Evolutionary conservation across 92 coral and sea anemone species (phyloP).

Genomic region (Paramuricea clavata): DNA sequence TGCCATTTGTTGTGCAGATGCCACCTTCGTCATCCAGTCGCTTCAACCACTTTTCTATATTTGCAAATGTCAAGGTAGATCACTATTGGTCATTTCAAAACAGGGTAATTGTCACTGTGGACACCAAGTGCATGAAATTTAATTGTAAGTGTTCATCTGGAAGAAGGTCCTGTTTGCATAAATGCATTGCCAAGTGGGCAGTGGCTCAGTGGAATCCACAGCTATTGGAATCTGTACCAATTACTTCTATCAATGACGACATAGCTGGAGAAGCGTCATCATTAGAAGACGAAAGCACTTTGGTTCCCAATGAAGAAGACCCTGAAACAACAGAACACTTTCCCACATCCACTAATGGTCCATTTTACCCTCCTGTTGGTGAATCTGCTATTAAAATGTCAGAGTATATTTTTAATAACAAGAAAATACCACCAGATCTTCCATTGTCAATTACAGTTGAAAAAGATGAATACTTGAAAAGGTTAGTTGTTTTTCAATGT

Average conservation of each 20-base stretch:
- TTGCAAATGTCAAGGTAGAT: not conserved
- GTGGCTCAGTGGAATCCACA: no score
- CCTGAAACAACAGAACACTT: no score
- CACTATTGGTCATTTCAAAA: not conserved
- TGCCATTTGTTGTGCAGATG: constrained; percentile 8
- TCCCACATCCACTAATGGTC: no score
- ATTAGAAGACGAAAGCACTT: not conserved
- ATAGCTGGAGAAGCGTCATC: not conserved
- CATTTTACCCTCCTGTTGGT: no score
- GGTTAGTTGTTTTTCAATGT: no score
- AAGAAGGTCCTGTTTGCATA: no score
- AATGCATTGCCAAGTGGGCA: no score
- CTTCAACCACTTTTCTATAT: not conserved
- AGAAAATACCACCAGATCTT: not conserved
- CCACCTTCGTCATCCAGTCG: not conserved
- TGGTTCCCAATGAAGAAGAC: not conserved
- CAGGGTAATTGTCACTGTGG: not conserved
- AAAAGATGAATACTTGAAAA: not conserved
- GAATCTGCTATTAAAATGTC: no score
- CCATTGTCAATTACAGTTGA: not conserved
- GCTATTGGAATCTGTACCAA: no score
- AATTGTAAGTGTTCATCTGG: no score
- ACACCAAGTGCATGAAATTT: constrained; percentile 1
- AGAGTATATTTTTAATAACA: no score
- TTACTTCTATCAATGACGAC: not conserved